phyloP scores from a whole-genome alignment of 30 jellyfish, hydroid and myxozoan species.

The Aurelia sp. region DNA sequence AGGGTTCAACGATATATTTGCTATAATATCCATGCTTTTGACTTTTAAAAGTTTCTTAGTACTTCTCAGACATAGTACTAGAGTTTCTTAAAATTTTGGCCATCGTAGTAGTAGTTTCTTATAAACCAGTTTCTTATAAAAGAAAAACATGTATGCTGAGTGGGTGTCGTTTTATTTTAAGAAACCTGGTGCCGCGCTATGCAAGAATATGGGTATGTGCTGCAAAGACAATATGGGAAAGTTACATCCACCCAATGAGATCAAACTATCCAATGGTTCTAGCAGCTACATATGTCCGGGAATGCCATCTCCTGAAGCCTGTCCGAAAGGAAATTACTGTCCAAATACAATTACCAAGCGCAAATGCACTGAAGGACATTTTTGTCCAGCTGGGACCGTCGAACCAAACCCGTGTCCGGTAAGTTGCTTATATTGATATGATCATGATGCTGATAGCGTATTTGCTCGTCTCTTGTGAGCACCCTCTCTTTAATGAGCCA shows the following conservation, averaged over 20 bases:
- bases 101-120: no score
- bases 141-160: no score
- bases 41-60: no score
- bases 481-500: no score
- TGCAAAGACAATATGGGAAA: constrained; percentile 12
- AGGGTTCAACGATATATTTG: no score
- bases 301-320: constrained; percentile 45
- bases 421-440: constrained; percentile 2
- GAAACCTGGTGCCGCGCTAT: background rate
- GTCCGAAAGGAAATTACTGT: constrained; percentile 78
- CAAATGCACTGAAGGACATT: constrained; percentile 60
- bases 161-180: background rate
- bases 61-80: no score
- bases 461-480: no score
- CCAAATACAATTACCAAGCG: constrained; percentile 54
- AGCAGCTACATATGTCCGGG: constrained; percentile 59
- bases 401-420: constrained; percentile 76
- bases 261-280: constrained; percentile 11
- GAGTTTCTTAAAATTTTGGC: no score
- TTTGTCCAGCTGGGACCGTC: constrained; percentile 64
- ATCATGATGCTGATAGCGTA: no score
- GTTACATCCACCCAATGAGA: constrained; percentile 17
- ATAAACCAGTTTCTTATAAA: no score
- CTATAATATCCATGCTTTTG: no score
- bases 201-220: constrained; percentile 70